Base-by-base conservation (phyloP, 2,888 invertebrate genomes). In the Coelinius sp. region DNA sequence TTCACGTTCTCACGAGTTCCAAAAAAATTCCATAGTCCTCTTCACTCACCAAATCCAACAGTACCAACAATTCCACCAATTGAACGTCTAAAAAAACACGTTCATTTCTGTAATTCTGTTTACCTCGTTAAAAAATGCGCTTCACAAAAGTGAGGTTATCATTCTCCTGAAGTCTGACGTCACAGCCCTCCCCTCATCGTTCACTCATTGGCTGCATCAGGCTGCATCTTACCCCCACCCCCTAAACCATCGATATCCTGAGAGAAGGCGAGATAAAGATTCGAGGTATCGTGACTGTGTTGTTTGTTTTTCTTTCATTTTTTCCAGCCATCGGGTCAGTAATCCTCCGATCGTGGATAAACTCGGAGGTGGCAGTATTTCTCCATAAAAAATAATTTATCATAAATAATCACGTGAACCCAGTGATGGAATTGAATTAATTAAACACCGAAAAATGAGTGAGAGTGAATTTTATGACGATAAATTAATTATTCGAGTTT, bases 251-350 rank as follows among this genome's bases (percentile, higher is more conserved):
- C 56, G 27, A 56, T 56, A 27, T 27, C n/a, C 20, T 12, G 1
- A 3, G 46, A 1, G n/a, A 41, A n/a, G n/a, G n/a, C 41, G 41
- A 41, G 53, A n/a, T 6, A 0, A 22, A n/a, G n/a, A n/a, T 59
- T 31, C 59, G 31, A 59, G 59, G 17, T 7, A 59, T 59, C 59
- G 59, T 59, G 35, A 59, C 59, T 35, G 59, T 14, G 14, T 27
- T 68, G 62, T 68, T 62, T 68, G 59, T 68, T 68, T 68, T 68
- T 68, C 59, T 68, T 68, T 27, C 25, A 31, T 68, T 44, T 68
- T 62, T 68, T 24, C 20, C 59, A 59, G 14, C 31, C 59, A 59
- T 25, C 31, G 68, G 68, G 68, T 68, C 68, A 68, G 68, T 68
- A 68, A 68, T 68, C 68, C 68, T 46, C 46, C 31, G 68, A 62